Base-by-base conservation (phyloP, 2,888 invertebrate species). In the Panopea generosa region DNA sequence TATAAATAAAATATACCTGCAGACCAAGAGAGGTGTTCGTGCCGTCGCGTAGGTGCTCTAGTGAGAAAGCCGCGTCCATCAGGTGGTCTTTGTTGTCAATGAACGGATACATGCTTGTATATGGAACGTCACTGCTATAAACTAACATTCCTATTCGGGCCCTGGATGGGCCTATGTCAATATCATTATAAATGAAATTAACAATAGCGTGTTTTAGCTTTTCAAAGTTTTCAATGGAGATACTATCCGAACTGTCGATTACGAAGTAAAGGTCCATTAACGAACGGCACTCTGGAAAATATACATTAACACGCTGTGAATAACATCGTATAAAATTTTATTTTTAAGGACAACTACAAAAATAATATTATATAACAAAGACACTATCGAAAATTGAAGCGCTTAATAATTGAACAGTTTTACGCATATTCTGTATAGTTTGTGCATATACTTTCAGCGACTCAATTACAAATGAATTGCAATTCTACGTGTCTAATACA, bases 171-270 rank as follows among this genome's bases (percentile, higher is more conserved):
- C 78, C 78, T 4, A 86, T 62, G 43, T 86, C 78, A 16, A 88
- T 70, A 33, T 33, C 6, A 16, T 82, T 67, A 24, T 78, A 77
- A 16, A 87, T 72, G 16, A 89, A 27, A 16, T 82, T 70, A 3
- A 56, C 65, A 7, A 88, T 61, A 45, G 86, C 80, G 6, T 71
- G 45, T 43, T 84, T 74, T 38, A 90, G 59, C 6, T 62, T 47
- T 6, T 65, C 29, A 69, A 87, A 88, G 62, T 87, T 84, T 0
- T 45, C 57, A 16, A 40, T 4, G 1, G 75, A 70, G 29, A 89
- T 87, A 63, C 86, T 87, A 53, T 87, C 89, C 0, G 90, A 90
- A 0, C 86, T 78, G 72, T 91, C 90, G 1, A 90, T 74, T 14
- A 87, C 85, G 40, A 90, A 74, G 14, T 81, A 83, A 9, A 90